Evolutionary conservation across 1,140 invertebrate species (phyloP).

Genomic region (Drosophila chauvacae): DNA sequence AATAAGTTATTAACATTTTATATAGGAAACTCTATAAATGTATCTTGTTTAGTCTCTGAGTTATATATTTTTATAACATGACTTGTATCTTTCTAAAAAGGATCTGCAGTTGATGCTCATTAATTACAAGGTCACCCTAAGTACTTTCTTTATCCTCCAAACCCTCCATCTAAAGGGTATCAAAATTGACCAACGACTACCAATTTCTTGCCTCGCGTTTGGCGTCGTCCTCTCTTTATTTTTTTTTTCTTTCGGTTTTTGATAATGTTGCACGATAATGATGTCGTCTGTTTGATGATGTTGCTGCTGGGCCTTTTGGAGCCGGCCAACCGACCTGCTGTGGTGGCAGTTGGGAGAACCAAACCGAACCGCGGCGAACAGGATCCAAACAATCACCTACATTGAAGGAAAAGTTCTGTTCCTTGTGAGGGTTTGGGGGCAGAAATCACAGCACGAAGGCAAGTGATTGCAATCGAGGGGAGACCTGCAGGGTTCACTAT

Average conservation of each 20-base stretch:
- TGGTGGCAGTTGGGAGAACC: conserved; percentile 33
- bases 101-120: not conserved
- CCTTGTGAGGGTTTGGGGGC: conserved; percentile 59
- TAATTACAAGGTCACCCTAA: not conserved
- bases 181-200: conserved; percentile 59
- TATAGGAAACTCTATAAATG: not conserved
- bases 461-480: conserved; percentile 74
- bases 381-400: conserved; percentile 68
- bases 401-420: conserved; percentile 59
- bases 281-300: conserved; percentile 82
- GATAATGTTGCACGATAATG: conserved; percentile 82
- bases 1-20: not conserved
- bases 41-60: not conserved
- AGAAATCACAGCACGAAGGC: conserved; percentile 79
- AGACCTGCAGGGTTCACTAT: conserved; percentile 41
- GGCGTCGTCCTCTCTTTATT: conserved; percentile 5
- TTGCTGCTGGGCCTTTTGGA: conserved; percentile 42
- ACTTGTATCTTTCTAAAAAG: no score
- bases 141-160: no score
- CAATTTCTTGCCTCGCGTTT: conserved; percentile 62
- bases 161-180: not conserved
- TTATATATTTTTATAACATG: not conserved
- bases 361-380: conserved; percentile 24
- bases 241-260: conserved; percentile 35
- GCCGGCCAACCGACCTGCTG: conserved; percentile 36